Conservation (phyloP, 1,140 invertebrate species). For the Lycorma delicatula region DNA sequence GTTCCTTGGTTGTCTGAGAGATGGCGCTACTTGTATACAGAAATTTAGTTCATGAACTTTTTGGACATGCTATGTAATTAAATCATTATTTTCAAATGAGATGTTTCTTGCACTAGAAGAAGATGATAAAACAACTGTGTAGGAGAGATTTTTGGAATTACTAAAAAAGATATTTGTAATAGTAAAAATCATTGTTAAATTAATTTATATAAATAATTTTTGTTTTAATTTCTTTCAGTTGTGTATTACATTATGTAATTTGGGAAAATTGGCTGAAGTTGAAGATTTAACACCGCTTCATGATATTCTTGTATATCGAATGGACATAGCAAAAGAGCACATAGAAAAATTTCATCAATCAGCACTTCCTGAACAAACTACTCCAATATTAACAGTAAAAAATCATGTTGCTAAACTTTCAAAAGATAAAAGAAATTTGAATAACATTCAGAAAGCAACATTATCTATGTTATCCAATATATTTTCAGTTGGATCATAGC, state of each 20-base stretch:
- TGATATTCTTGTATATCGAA: conserved; percentile 7
- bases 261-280: not conserved
- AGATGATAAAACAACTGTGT: too few species aligned
- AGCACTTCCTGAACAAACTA: conserved; percentile 12
- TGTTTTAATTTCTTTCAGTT: conserved; percentile 12
- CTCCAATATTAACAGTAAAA: not conserved
- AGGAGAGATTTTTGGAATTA: too few species aligned
- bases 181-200: not conserved
- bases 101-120: not conserved
- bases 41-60: not conserved
- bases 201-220: not conserved
- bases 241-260: conserved; percentile 17
- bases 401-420: not conserved
- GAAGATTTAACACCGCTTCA: conserved; percentile 13
- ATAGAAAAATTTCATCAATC: conserved; percentile 11
- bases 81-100: not conserved
- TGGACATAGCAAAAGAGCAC: conserved; percentile 1
- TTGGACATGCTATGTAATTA: not conserved
- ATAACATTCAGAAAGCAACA: not conserved
- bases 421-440: not conserved
- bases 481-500: not conserved
- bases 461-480: not conserved
- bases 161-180: too few species aligned
- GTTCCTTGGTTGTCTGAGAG: too few species aligned
- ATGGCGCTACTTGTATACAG: too few species aligned